Percentiles rank a stretch among this genome's conserved stretches.
Conservation (phyloP, 1,140 invertebrate genomes). For the Diabrotica virgifera region DNA sequence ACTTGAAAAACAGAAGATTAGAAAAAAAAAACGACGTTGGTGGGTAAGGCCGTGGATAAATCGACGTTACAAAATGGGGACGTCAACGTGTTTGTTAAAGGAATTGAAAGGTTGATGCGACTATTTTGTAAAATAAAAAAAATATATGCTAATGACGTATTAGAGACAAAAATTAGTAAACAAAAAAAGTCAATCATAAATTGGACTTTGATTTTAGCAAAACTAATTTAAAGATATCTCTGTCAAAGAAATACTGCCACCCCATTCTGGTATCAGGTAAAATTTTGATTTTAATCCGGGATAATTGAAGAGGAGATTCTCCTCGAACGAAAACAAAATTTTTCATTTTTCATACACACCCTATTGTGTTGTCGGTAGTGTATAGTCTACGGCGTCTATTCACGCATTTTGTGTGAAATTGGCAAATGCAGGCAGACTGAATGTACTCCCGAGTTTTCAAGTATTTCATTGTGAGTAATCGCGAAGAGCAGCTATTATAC, state of each 20-base stretch:
- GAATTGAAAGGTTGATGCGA: too few species aligned
- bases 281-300: not conserved
- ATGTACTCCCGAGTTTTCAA: slow-evolving; percentile 14
- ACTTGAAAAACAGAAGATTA: too few species aligned
- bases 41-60: too few species aligned
- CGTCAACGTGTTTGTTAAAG: too few species aligned
- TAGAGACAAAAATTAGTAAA: too few species aligned
- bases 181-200: too few species aligned
- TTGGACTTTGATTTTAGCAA: too few species aligned
- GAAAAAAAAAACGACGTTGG: too few species aligned
- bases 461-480: slow-evolving; percentile 18
- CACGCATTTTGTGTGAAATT: slow-evolving; percentile 33
- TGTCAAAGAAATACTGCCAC: not conserved
- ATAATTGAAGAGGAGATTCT: not conserved
- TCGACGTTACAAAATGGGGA: too few species aligned
- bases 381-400: slow-evolving; percentile 22
- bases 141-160: too few species aligned
- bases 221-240: too few species aligned
- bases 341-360: slow-evolving; percentile 12
- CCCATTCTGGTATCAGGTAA: not conserved
- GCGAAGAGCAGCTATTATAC: slow-evolving; percentile 23
- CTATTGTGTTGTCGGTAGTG: slow-evolving; percentile 24
- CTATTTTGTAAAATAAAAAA: too few species aligned
- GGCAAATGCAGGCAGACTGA: slow-evolving; percentile 23
- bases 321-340: slow-evolving; percentile 4